Conservation (phyloP, 1,140 invertebrate species). For the Hycleus cichorii region DNA sequence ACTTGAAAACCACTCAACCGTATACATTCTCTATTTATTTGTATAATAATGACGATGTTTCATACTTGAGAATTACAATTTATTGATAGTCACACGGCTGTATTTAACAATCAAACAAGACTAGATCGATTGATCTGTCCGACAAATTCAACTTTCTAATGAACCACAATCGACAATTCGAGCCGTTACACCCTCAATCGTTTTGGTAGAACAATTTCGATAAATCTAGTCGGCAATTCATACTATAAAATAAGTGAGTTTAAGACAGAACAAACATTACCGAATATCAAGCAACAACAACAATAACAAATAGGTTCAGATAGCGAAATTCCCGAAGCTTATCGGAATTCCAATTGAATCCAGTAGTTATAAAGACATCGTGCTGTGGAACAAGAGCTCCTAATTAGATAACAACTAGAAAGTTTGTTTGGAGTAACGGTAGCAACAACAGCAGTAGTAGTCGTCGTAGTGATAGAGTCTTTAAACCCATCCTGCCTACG, state of each 20-base stretch:
- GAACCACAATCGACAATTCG: too few relatives aligned
- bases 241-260: slow-evolving; percentile 20
- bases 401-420: slow-evolving; percentile 34
- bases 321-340: slow-evolving; percentile 30
- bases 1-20: slow-evolving; percentile 6
- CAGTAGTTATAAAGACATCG: slow-evolving; percentile 33
- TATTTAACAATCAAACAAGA: slow-evolving; percentile 1
- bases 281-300: slow-evolving; percentile 11
- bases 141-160: too few relatives aligned
- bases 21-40: background rate
- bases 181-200: background rate
- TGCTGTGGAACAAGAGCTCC: slow-evolving; percentile 29
- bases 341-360: slow-evolving; percentile 34
- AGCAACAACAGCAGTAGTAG: too few relatives aligned
- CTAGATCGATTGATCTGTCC: too few relatives aligned
- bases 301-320: slow-evolving; percentile 20
- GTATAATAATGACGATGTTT: background rate
- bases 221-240: slow-evolving; percentile 31
- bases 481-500: background rate
- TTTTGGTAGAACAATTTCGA: slow-evolving; percentile 26
- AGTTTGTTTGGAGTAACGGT: slow-evolving; percentile 19
- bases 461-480: background rate
- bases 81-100: slow-evolving; percentile 14
- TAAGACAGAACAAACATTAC: slow-evolving; percentile 19
- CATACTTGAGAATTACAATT: slow-evolving; percentile 12